Evolutionary conservation across 2,797 vertebrate species (phyloP).

Genomic region (Helicolenus hilgendorfi): DNA sequence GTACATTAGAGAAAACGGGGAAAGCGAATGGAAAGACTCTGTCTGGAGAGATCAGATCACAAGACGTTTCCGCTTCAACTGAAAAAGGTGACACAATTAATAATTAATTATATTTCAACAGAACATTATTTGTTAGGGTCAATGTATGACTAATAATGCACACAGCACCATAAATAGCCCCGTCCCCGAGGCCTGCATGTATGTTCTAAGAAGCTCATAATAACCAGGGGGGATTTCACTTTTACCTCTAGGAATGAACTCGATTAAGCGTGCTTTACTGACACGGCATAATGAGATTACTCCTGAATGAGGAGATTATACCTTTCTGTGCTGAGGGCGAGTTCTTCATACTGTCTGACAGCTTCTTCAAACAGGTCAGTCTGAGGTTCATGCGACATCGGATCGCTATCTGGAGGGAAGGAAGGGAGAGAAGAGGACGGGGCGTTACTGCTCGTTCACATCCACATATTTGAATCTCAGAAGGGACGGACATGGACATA

Average conservation of each 20-base stretch:
- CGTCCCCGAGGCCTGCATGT: neutral
- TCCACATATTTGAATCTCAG: neutral
- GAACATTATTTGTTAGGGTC: neutral
- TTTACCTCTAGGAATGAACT: conserved; percentile 36
- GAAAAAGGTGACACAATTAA: neutral
- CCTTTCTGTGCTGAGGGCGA: conserved; percentile 46
- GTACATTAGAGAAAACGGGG: conserved; percentile 59
- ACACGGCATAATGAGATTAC: conserved; percentile 28
- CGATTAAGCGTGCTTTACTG: conserved; percentile 25
- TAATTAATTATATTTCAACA: neutral
- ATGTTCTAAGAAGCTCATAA: conserved; percentile 19
- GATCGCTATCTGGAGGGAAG: conserved; percentile 80
- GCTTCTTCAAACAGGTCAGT: conserved; percentile 69
- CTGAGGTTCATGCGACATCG: conserved; percentile 81
- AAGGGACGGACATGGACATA: neutral
- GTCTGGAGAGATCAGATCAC: conserved; percentile 59
- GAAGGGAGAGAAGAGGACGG: neutral
- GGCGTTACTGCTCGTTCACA: neutral
- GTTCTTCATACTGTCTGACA: conserved; percentile 38
- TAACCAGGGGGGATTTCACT: conserved; percentile 18
- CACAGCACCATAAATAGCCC: conserved; percentile 14
- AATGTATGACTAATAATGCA: conserved; percentile 15
- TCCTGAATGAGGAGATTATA: conserved; percentile 44
- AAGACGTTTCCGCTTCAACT: conserved; percentile 33
- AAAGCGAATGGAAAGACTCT: conserved; percentile 71